phyloP scores from a whole-genome alignment of 2,888 invertebrate species.

The Villa cingulata region DNA sequence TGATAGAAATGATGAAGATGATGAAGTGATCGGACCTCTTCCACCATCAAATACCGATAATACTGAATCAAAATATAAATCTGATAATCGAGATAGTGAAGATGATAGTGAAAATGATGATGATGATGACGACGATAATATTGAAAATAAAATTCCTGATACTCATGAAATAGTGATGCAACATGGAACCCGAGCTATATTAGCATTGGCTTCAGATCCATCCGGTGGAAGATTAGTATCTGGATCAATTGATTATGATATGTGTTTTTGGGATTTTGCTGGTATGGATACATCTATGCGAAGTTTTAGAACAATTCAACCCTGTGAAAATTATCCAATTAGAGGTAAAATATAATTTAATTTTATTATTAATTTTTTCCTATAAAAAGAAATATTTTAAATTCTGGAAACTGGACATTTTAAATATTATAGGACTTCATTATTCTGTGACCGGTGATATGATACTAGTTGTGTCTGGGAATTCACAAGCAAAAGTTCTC shows the following conservation, averaged over 20 bases:
- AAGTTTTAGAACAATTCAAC: conserved; percentile 84
- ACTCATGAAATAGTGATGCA: conserved; percentile 67
- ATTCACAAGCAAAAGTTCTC: conserved; percentile 83
- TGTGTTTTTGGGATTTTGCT: conserved; percentile 97
- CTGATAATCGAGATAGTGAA: conserved; percentile 22
- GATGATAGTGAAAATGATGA: conserved; percentile 40
- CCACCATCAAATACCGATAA: conserved; percentile 17
- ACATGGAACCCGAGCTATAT: conserved; percentile 83
- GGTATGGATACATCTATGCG: conserved; percentile 91
- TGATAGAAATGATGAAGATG: no score
- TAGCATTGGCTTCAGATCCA: conserved; percentile 83
- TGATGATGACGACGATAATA: conserved; percentile 36
- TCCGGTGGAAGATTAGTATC: conserved; percentile 78
- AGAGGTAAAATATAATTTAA: conserved; percentile 39
- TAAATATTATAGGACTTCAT: conserved; percentile 38
- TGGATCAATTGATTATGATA: conserved; percentile 92
- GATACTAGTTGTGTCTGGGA: conserved; percentile 82
- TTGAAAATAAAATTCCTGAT: conserved; percentile 51
- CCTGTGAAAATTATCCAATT: conserved; percentile 92
- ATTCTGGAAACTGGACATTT: no score
- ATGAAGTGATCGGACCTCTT: conserved; percentile 25
- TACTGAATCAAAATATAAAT: not conserved
- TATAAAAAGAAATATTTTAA: not conserved
- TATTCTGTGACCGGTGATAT: conserved; percentile 92
- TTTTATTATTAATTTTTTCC: conserved; percentile 30